A percentile compares a stretch with the other conserved stretches of the same genome.
Evolutionary conservation across 2,113 vertebrate species (phyloP).

Genomic region (Caranx melampygus): DNA sequence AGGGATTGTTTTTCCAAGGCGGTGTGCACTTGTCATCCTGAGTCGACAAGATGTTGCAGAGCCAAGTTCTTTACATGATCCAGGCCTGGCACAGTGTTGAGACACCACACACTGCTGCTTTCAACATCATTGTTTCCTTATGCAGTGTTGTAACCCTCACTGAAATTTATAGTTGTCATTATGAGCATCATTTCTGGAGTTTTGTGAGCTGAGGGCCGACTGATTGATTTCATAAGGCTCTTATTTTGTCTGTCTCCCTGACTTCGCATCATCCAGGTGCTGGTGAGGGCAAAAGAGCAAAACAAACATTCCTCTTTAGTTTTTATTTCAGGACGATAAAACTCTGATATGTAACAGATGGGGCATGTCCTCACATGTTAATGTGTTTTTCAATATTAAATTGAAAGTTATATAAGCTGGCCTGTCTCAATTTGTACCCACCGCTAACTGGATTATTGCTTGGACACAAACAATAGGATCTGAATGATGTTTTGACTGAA

Average conservation of each 20-base stretch:
- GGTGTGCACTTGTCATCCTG: conserved; percentile 29
- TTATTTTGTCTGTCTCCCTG: conserved; percentile 35
- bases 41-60: conserved; percentile 28
- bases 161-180: conserved; percentile 13
- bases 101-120: conserved; percentile 21
- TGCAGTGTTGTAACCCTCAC: conserved; percentile 6
- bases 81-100: conserved; percentile 51
- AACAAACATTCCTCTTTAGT: conserved; percentile 4
- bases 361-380: conserved; percentile 19
- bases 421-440: conserved; percentile 8
- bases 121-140: conserved; percentile 11
- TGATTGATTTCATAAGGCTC: background rate
- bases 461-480: background rate
- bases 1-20: conserved; percentile 25
- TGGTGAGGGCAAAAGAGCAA: background rate
- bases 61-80: conserved; percentile 41
- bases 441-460: conserved; percentile 6
- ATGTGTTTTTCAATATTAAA: conserved; percentile 17
- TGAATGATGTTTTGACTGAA: background rate
- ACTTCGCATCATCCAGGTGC: conserved; percentile 42
- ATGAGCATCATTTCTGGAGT: conserved; percentile 10
- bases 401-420: conserved; percentile 4
- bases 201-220: conserved; percentile 14
- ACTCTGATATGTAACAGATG: conserved; percentile 23
- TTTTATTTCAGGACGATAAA: conserved; percentile 32